Conservation (phyloP, 2,797 vertebrate genomes). For the Chiroxiphia lanceolata region DNA sequence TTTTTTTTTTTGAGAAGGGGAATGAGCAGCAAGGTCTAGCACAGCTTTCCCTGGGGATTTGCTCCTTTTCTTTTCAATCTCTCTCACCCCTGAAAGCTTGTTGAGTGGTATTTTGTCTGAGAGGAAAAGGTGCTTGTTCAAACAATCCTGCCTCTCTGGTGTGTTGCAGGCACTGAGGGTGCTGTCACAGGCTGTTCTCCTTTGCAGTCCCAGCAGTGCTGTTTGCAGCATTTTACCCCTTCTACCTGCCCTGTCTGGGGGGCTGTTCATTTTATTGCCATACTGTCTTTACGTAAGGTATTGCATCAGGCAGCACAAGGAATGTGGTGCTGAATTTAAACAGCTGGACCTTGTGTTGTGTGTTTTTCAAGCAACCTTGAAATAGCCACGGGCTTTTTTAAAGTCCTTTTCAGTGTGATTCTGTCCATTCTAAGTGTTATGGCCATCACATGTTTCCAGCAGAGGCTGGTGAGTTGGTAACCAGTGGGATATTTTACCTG, state of each 20-base stretch:
- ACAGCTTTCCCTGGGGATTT: neutral
- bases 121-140: neutral
- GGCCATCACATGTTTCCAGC: neutral
- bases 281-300: neutral
- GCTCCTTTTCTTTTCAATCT: neutral
- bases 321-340: constrained; percentile 3
- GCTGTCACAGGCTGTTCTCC: neutral
- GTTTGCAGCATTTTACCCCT: neutral
- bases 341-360: neutral
- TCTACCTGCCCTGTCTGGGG: neutral
- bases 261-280: neutral
- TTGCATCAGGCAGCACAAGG: neutral
- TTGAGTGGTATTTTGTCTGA: neutral
- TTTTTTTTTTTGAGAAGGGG: too few species aligned
- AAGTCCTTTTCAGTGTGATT: neutral
- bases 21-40: neutral
- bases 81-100: neutral
- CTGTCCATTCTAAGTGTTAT: neutral
- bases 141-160: neutral
- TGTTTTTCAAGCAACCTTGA: neutral
- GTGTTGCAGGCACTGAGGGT: neutral
- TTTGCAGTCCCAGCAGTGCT: neutral
- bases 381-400: neutral
- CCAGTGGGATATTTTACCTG: neutral
- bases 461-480: neutral